Evolutionary conservation across 2,113 vertebrate genomes (phyloP), one percentile per base, ranked within the genome.

Genomic region (Oreochromis spilurus): DNA sequence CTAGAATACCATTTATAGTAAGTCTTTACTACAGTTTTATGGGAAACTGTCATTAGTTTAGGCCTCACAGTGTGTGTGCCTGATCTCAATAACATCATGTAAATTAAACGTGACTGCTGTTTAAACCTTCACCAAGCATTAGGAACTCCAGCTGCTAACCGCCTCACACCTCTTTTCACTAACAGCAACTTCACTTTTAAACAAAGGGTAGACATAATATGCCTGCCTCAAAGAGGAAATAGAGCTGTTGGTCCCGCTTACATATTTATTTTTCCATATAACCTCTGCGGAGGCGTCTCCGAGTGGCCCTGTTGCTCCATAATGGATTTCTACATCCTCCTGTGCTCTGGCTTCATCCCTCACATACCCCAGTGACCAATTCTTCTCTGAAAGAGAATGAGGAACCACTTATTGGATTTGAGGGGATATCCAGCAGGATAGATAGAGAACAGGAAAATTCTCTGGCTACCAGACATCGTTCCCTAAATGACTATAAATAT

Each of bases 331-430:
- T 48, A 79, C 84, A 48, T 91, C 89, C 92, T 84, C 53, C 81
- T 31, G 84, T 6, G 75, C 54, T 52, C 82, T 45, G 88, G 70
- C 89, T 91, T 85, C 88, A 83, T 86, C 84, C 52, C 83, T 86
- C 81, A 78, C 70, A 60, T 16, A 79, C 92, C 85, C 92, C 43
- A 24, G 93, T 78, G 90, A 77, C 87, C 84, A 79, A 89, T 93
- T 84, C 87, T 70, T 87, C 84, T 93, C 60, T 2, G 21, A 79
- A 81, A 62, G 70, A 81, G 87, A 92, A 88, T 83, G 82, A 93
- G 89, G 89, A 92, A 91, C 89, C 93, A 93, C 91, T 94, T 95
- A 93, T 83, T 94, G 91, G 91, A 93, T 93, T 91, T 89, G 84
- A 92, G 88, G 80, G 88, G 90, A 92, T 90, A 90, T 90, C 85